Base-by-base conservation (phyloP, 2,113 vertebrate species). In the Aspiorhynchus laticeps region DNA sequence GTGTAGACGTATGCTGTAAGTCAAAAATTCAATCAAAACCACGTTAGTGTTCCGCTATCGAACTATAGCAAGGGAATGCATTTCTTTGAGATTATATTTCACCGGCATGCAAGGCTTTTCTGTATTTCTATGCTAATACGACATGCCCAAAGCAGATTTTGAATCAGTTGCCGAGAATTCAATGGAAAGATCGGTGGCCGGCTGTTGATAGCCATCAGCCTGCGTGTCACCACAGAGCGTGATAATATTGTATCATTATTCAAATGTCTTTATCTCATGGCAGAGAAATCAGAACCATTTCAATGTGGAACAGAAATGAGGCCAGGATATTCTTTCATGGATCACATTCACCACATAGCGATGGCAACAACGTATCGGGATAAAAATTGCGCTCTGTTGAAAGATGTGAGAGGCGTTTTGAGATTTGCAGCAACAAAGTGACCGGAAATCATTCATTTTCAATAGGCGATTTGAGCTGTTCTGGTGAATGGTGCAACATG, bases 171-270 rank as follows among this genome's bases (percentile, higher is more conserved):
- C 26, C 5, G 79, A 80, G 33, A 67, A 71, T 71, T 71, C 46
- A 15, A 24, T 59, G 24, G 38, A 74, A 84, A 84, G 48, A 74
- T 74, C 46, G 5, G 31, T 26, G 82, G 82, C 21, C 63, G 12
- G 80, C 41, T 33, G 41, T 83, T 48, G 80, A 83, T 71, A 83
- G 80, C 43, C 80, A 83, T 83, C 80, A 83, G 41, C 5, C 43
- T 51, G 63, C 5, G 6, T 71, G 80, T 51, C 26, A 83, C 33
- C 80, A 51, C n/a, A 24, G 14, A 61, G 78, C 12, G 2, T 15
- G 36, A 51, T 83, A 59, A 84, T 74, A 74, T 41, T 36, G 82
- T 84, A 38, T 84, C 69, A 84, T 84, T 74, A 84, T 84, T 74
- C 48, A 84, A 84, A 84, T 74, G 33, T 59, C 21, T 84, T 84